phyloP scores from a whole-genome alignment of 2,113 vertebrate species.

The Sminthopsis crassicaudata region DNA sequence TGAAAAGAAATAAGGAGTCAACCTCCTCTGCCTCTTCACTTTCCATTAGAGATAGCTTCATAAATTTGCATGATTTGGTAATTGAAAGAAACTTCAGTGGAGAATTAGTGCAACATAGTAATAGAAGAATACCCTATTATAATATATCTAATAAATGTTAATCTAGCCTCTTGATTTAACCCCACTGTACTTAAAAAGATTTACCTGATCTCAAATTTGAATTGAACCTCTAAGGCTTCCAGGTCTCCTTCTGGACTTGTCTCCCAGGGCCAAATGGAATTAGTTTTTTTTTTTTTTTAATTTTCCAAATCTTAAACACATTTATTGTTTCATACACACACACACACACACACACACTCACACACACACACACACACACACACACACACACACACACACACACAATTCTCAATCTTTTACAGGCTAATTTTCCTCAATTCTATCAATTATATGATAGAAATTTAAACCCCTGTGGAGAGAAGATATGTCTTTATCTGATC shows the following conservation, averaged over 20 bases:
- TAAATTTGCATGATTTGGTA: neutral
- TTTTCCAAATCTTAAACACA: neutral
- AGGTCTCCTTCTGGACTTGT: neutral
- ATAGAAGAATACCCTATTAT: neutral
- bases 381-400: too few relatives aligned
- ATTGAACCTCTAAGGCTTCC: neutral
- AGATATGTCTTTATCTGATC: too few relatives aligned
- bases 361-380: too few relatives aligned
- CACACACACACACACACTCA: neutral
- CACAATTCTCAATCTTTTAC: neutral
- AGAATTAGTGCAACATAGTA: neutral
- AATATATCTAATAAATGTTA: neutral
- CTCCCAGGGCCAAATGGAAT: neutral
- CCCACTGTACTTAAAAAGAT: neutral
- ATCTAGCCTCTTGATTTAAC: neutral
- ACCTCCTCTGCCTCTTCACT: neutral
- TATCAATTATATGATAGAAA: neutral
- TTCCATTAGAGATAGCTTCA: neutral
- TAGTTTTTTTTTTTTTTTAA: too few relatives aligned
- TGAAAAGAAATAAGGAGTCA: neutral
- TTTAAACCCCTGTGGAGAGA: neutral
- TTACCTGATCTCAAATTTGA: neutral
- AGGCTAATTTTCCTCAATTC: neutral
- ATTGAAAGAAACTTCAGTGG: neutral
- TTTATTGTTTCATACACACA: neutral